phyloP scores from a whole-genome alignment of 2,888 invertebrate species.

The Pristionchus maxplancki region DNA sequence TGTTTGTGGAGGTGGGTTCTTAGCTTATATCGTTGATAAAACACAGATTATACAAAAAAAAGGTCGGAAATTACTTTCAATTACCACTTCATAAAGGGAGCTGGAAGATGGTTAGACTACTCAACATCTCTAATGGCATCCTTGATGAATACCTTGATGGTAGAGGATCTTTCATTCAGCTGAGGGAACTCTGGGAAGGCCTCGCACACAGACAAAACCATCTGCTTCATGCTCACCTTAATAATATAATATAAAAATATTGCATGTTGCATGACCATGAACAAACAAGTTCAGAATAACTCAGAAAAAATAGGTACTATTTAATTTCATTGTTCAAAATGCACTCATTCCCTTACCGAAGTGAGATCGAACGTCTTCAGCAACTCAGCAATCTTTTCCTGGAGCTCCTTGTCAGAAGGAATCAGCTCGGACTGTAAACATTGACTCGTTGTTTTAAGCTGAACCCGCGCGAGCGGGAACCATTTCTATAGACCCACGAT shows the following conservation, averaged over 20 bases:
- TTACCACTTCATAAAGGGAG: background rate
- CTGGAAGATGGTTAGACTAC: background rate
- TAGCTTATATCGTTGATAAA: too few relatives aligned
- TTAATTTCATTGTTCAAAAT: background rate
- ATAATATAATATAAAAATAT: too few relatives aligned
- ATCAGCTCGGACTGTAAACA: background rate
- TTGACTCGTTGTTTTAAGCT: too few relatives aligned
- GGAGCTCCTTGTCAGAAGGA: slow-evolving; percentile 29
- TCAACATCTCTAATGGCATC: slow-evolving; percentile 39
- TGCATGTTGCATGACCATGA: too few relatives aligned
- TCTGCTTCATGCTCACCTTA: slow-evolving; percentile 51
- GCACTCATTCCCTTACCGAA: background rate
- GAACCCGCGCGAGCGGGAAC: too few relatives aligned
- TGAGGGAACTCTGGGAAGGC: slow-evolving; percentile 1
- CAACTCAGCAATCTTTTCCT: slow-evolving; percentile 43
- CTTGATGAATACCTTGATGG: slow-evolving; percentile 42
- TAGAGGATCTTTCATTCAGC: background rate
- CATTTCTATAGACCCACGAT: too few relatives aligned
- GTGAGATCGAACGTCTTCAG: slow-evolving; percentile 53
- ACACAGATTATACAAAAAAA: too few relatives aligned
- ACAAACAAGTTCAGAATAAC: too few relatives aligned
- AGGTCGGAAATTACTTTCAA: background rate
- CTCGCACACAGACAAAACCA: slow-evolving; percentile 40
- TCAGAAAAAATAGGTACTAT: too few relatives aligned
- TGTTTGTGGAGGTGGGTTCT: too few relatives aligned